phyloP scores from a whole-genome alignment of 2,113 vertebrate genomes.

The Seriola quinqueradiata region DNA sequence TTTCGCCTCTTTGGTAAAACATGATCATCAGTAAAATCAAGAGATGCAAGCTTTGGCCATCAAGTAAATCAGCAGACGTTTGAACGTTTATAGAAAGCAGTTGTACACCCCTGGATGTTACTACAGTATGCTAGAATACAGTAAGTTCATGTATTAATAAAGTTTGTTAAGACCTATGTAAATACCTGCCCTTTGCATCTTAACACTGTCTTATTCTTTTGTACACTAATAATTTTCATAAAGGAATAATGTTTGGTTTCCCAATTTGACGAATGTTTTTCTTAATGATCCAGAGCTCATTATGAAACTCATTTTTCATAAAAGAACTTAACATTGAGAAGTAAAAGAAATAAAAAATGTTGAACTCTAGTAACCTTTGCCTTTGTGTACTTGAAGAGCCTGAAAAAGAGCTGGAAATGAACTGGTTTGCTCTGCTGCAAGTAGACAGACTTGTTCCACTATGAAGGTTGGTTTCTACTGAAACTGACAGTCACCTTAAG shows the following conservation, averaged over 20 bases:
- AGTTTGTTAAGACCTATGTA: not conserved
- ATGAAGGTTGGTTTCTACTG: constrained; percentile 34
- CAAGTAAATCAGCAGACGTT: not conserved
- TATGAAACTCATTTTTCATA: constrained; percentile 2
- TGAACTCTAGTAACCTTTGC: constrained; percentile 6
- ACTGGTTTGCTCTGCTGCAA: constrained; percentile 42
- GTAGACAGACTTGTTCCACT: constrained; percentile 51
- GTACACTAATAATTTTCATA: not conserved
- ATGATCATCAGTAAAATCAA: not conserved
- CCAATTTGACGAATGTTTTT: not conserved
- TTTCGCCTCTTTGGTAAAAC: not conserved
- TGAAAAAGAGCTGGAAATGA: not conserved
- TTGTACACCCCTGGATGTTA: not conserved
- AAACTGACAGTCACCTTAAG: not conserved
- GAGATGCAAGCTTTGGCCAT: not conserved
- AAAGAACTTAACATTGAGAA: not conserved
- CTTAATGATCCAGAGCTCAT: not conserved
- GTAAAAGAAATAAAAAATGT: not conserved
- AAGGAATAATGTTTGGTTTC: not conserved
- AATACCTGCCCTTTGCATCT: not conserved
- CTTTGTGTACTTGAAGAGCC: constrained; percentile 11
- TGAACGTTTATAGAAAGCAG: not conserved
- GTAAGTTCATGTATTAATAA: not conserved
- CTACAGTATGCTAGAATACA: not conserved
- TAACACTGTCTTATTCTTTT: constrained; percentile 14